Evolutionary conservation across 2,113 vertebrate species (phyloP), one percentile per base, ranked within the genome.

Genomic region (Notechis scutatus): DNA sequence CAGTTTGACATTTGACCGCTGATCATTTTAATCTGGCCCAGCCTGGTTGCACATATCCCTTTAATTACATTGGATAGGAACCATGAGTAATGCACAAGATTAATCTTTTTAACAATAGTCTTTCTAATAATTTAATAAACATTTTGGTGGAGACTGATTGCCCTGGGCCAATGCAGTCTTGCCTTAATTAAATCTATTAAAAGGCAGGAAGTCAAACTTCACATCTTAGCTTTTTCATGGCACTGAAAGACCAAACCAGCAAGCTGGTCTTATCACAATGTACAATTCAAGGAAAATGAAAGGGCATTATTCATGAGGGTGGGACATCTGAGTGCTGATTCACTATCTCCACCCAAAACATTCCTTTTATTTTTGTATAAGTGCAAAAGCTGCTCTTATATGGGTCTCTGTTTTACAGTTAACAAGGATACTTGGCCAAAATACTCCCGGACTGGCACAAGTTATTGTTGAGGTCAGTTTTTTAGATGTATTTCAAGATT

Each of bases 291-390:
- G 94, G 97, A 96, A 97, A 97, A 94, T 94, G 91, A 96, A 95
- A 94, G 93, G 88, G 93, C 94, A 97, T 96, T 96, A 96, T 96
- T 97, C 94, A 94, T 93, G 96, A 95, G 96, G 96, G 96, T 97
- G 97, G 96, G 95, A 96, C 94, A 92, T 94, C 93, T 95, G 94
- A 21, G 1, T 90, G 88, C 95, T 96, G 96, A 96, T 96, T 97
- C 96, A 96, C 86, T 93, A 86, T 81, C 95, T 94, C 95, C 95
- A 96, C 94, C 93, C 93, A 92, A 96, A 97, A 87, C 89, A 96
- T 95, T 95, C 93, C 96, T 95, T 93, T 95, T 95, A 94, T 94
- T 97, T 96, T 89, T 96, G 96, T 95, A 94, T 92, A 95, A 96
- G 26, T 86, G 89, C 69, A 92, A 89, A 69, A 92, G 89, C 87